These are phyloP conservation scores for Myotis lucifugus DNA, from an alignment of 2,113 vertebrate genomes.

Conservation along the genomic window DNA sequence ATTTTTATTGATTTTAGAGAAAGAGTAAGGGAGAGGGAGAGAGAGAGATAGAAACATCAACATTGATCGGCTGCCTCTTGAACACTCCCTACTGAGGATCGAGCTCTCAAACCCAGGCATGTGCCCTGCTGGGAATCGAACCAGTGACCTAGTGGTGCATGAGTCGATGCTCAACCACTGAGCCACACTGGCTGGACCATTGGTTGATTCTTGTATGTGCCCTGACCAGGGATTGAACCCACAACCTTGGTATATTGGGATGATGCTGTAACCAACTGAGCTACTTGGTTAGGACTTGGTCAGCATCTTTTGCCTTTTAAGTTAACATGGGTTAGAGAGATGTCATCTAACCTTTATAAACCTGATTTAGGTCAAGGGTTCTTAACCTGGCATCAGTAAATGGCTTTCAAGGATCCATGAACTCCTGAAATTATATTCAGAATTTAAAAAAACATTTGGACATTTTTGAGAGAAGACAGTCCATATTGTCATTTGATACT, in stretches of 20 bases:
- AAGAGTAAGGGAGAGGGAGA: too few relatives aligned
- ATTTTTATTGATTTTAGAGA: too few relatives aligned
- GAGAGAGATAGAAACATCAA: too few relatives aligned
- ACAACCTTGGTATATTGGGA: background rate
- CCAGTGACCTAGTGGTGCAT: too few relatives aligned
- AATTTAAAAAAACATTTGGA: background rate
- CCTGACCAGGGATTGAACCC: background rate
- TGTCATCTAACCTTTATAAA: conserved; percentile 5
- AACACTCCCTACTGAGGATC: too few relatives aligned
- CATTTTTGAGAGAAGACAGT: conserved; percentile 18
- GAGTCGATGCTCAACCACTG: too few relatives aligned
- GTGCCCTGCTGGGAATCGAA: too few relatives aligned
- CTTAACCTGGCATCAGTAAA: conserved; percentile 16
- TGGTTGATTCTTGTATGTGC: background rate
- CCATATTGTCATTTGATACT: conserved; percentile 5
- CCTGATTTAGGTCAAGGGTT: background rate
- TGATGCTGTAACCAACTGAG: background rate
- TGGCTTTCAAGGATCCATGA: background rate
- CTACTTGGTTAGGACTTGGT: background rate
- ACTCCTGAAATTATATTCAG: conserved; percentile 45
- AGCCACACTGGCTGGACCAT: too few relatives aligned
- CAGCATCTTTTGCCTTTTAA: background rate
- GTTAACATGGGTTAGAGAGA: background rate
- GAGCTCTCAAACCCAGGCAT: too few relatives aligned
- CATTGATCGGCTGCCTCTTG: too few relatives aligned